These are phyloP conservation scores for Dolichopus griseipennis DNA, from an alignment of 2,888 invertebrate genomes.

Conservation along the genomic window DNA sequence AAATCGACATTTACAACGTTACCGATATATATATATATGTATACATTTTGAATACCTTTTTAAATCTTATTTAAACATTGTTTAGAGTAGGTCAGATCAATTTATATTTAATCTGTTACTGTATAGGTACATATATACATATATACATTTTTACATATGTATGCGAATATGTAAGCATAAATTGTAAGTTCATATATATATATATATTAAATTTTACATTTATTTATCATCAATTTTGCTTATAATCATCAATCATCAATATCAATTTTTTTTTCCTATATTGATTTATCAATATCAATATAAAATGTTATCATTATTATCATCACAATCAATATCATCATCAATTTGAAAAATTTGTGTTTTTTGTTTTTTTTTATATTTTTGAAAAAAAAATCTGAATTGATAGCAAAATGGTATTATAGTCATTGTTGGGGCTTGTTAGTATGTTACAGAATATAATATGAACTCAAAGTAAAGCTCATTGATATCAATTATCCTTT, in stretches of 20 bases:
- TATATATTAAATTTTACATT: not conserved
- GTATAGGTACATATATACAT: not conserved
- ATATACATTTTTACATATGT: not conserved
- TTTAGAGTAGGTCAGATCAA: slow-evolving; percentile 20
- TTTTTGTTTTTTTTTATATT: too few species aligned
- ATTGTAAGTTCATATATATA: not conserved
- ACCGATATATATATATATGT: slow-evolving; percentile 10
- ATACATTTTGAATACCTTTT: slow-evolving; percentile 4
- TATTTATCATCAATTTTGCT: too few species aligned
- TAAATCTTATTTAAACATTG: slow-evolving; percentile 18
- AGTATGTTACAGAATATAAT: not conserved
- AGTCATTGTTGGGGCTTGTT: too few species aligned
- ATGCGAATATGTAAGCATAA: not conserved
- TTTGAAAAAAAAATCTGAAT: too few species aligned
- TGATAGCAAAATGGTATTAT: too few species aligned
- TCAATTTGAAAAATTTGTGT: not conserved
- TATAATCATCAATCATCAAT: too few species aligned
- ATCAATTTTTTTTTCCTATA: too few species aligned
- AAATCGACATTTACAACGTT: too few species aligned
- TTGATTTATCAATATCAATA: too few species aligned
- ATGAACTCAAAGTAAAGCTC: slow-evolving; percentile 3
- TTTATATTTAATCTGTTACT: slow-evolving; percentile 15
- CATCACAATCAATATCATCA: not conserved
- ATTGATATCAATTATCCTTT: slow-evolving; percentile 4
- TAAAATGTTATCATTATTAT: too few species aligned